Conservation (phyloP, 2,888 invertebrate species). For the Meteorus colon region DNA sequence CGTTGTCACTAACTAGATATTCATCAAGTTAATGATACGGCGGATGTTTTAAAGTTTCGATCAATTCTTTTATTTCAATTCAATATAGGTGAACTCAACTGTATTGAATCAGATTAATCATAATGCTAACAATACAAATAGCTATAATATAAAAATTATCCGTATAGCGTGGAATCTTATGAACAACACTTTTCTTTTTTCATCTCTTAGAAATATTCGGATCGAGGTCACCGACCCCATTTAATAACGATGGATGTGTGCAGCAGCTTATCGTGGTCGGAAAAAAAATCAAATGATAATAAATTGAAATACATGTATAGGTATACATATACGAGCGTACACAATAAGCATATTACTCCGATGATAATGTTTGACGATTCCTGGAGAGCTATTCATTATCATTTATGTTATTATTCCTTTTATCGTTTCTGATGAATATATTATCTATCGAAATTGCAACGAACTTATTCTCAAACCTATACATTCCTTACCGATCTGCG, state of each 20-base stretch:
- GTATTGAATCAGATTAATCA: background rate
- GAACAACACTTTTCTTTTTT: background rate
- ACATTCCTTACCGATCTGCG: slow-evolving; percentile 93
- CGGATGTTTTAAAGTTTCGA: background rate
- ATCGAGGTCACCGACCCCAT: background rate
- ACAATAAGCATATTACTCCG: background rate
- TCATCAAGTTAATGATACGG: background rate
- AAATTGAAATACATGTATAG: background rate
- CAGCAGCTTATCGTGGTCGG: background rate
- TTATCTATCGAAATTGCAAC: slow-evolving; percentile 77
- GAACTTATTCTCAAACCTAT: slow-evolving; percentile 90
- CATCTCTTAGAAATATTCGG: background rate
- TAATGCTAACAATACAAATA: background rate
- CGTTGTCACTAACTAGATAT: background rate
- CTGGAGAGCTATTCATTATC: background rate
- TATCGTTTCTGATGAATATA: background rate
- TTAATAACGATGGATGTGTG: background rate
- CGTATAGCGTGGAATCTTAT: background rate
- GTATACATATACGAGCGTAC: background rate
- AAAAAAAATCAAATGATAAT: slow-evolving; percentile 1
- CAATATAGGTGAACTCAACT: background rate
- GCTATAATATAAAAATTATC: slow-evolving; percentile 9
- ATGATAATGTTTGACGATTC: slow-evolving; percentile 6
- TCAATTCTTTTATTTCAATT: background rate
- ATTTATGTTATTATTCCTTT: background rate